Evolutionary conservation across 2,113 vertebrate species (phyloP).

Genomic region (Rhinoderma darwinii): DNA sequence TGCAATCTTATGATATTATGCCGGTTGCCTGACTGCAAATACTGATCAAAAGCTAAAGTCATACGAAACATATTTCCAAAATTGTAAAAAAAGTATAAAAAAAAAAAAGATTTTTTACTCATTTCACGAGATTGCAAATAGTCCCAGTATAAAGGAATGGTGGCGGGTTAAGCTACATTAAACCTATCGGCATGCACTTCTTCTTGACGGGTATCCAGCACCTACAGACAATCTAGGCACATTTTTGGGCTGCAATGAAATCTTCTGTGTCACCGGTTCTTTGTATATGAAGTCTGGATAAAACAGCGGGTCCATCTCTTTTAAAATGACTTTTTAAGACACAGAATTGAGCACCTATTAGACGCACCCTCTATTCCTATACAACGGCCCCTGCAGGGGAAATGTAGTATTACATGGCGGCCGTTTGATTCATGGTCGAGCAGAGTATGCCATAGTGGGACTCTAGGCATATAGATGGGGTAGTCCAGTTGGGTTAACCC

Average conservation of each 20-base stretch:
- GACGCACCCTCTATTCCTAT: no score
- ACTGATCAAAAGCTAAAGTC: background rate
- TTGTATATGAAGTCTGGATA: background rate
- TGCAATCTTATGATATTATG: background rate
- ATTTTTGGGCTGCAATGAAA: background rate
- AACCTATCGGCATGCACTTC: background rate
- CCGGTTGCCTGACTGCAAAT: background rate
- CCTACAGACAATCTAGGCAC: background rate
- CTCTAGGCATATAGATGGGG: no score
- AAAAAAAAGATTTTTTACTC: background rate
- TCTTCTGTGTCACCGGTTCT: background rate
- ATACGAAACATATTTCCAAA: background rate
- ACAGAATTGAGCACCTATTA: no score
- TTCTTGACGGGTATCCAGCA: background rate
- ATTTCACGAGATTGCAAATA: background rate
- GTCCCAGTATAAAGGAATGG: background rate
- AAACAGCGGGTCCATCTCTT: no score
- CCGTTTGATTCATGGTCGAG: no score
- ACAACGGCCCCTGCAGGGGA: no score
- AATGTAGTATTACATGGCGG: no score
- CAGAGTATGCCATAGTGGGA: no score
- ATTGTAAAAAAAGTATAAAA: no score
- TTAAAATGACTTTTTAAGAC: no score
- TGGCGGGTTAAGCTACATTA: background rate
- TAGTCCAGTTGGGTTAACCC: no score